These are phyloP conservation scores for Merodon equestris DNA, from an alignment of 2,888 invertebrate genomes.

Conservation along the genomic window DNA sequence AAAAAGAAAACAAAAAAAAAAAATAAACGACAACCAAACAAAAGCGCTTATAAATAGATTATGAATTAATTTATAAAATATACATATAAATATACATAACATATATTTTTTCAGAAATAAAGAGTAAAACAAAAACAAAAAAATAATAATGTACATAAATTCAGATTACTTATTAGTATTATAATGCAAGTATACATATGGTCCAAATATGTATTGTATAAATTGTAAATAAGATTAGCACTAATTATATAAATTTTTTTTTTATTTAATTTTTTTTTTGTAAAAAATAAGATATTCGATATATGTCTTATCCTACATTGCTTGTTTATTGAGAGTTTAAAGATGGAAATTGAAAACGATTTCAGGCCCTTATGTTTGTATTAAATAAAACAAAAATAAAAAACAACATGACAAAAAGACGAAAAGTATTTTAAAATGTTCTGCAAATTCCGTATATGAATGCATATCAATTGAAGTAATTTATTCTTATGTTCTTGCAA, in stretches of 20 bases:
- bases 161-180: slow-evolving; percentile 55
- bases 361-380: too few species aligned
- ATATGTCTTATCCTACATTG: slow-evolving; percentile 1
- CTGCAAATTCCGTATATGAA: slow-evolving; percentile 50
- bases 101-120: slow-evolving; percentile 68
- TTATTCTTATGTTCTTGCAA: slow-evolving; percentile 20
- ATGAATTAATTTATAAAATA: slow-evolving; percentile 69
- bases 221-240: slow-evolving; percentile 56
- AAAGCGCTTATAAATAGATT: slow-evolving; percentile 70
- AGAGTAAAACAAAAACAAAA: slow-evolving; percentile 59
- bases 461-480: slow-evolving; percentile 63
- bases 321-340: slow-evolving; percentile 44
- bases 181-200: slow-evolving; percentile 35
- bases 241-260: slow-evolving; percentile 9
- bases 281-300: background rate
- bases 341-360: slow-evolving; percentile 18
- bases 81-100: slow-evolving; percentile 67
- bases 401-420: slow-evolving; percentile 17
- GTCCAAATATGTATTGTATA: slow-evolving; percentile 50
- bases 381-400: background rate
- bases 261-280: slow-evolving; percentile 2
- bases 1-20: slow-evolving; percentile 43
- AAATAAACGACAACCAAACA: slow-evolving; percentile 63
- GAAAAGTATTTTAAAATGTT: slow-evolving; percentile 17
- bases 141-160: slow-evolving; percentile 58